Evolutionary conservation across 2,888 invertebrate genomes (phyloP).

Genomic region (Tetragonula carbonaria): DNA sequence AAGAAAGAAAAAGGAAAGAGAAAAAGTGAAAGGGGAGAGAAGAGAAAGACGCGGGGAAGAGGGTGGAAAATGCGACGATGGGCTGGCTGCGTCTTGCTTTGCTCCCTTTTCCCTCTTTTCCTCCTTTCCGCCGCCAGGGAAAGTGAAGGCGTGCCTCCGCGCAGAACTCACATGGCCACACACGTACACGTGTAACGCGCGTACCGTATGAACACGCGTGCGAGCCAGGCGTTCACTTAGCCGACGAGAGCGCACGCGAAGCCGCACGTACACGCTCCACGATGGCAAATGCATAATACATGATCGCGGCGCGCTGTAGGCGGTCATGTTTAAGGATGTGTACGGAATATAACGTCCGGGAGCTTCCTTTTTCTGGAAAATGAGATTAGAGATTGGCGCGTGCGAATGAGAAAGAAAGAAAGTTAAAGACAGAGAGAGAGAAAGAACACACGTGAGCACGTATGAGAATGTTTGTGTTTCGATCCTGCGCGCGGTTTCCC

Average conservation of each 20-base stretch:
- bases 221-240: conserved; percentile 33
- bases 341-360: conserved; percentile 69
- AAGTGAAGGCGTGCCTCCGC: conserved; percentile 30
- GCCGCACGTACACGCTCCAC: conserved; percentile 56
- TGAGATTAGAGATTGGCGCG: conserved; percentile 71
- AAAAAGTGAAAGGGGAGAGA: no score
- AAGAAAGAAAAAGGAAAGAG: no score
- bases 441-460: neutral
- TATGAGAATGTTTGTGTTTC: conserved; percentile 15
- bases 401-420: neutral
- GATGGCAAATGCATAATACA: conserved; percentile 75
- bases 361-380: conserved; percentile 69
- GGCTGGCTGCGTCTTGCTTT: neutral
- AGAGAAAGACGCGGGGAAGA: no score
- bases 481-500: conserved; percentile 20
- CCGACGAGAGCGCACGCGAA: conserved; percentile 39
- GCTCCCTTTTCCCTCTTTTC: neutral
- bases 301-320: conserved; percentile 71
- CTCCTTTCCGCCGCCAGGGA: conserved; percentile 1
- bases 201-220: conserved; percentile 52
- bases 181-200: conserved; percentile 23
- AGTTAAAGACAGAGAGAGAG: neutral
- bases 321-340: conserved; percentile 73
- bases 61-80: neutral
- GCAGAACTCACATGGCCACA: neutral